phyloP scores from a whole-genome alignment of 1,140 invertebrate genomes.

The Sogatella furcifera region DNA sequence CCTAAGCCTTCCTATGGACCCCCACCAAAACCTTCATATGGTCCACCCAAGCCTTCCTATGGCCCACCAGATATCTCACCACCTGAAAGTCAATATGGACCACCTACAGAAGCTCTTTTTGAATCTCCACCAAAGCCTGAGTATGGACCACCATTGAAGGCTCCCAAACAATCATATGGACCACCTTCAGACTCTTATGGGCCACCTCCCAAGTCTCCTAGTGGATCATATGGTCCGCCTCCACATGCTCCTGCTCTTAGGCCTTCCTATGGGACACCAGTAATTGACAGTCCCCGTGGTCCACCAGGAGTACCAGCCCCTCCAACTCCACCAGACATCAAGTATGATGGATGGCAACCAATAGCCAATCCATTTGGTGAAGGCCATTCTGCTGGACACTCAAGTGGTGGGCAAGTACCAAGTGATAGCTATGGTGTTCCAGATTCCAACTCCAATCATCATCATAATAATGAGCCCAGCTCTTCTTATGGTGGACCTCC shows the following conservation, averaged over 20 bases:
- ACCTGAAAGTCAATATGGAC: slow-evolving; percentile 26
- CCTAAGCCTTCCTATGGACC: slow-evolving; percentile 33
- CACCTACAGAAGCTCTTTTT: slow-evolving; percentile 20
- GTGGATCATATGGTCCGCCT: slow-evolving; percentile 31
- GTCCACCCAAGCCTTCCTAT: slow-evolving; percentile 34
- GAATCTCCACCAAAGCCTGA: slow-evolving; percentile 19
- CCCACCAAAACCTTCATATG: slow-evolving; percentile 28
- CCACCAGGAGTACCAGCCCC: slow-evolving; percentile 52
- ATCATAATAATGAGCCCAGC: slow-evolving; percentile 11
- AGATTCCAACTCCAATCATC: slow-evolving; percentile 7
- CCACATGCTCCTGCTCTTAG: slow-evolving; percentile 31
- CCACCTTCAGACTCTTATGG: slow-evolving; percentile 34
- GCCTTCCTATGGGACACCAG: slow-evolving; percentile 36
- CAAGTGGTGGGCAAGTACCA: slow-evolving; percentile 19
- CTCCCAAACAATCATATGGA: slow-evolving; percentile 25
- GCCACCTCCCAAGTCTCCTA: slow-evolving; percentile 29
- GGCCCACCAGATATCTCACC: slow-evolving; percentile 3
- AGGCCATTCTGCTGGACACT: slow-evolving; percentile 19
- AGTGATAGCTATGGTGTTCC: slow-evolving; percentile 26
- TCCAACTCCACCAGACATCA: slow-evolving; percentile 58
- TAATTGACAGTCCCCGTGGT: slow-evolving; percentile 32
- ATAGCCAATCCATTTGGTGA: slow-evolving; percentile 47
- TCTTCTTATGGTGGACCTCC: slow-evolving; percentile 16
- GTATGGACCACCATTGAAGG: slow-evolving; percentile 25
- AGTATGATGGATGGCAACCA: slow-evolving; percentile 75